Evolutionary conservation across 2,888 invertebrate genomes (phyloP), one percentile per base, ranked within the genome.

Genomic region (Azorinus chamasolen): DNA sequence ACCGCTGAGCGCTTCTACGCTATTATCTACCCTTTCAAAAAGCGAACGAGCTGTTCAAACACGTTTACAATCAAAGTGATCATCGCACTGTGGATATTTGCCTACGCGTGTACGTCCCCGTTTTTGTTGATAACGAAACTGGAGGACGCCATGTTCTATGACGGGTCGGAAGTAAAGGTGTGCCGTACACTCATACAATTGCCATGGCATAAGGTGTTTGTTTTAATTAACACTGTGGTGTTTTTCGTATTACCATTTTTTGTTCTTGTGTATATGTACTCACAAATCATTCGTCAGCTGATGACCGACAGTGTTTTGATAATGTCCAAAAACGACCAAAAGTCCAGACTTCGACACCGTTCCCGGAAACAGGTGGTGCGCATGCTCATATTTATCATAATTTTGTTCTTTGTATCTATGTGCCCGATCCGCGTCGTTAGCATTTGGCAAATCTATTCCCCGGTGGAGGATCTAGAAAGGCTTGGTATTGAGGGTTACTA

Each of bases 1-100:
- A 97, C 97, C 0, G 97, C 97, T 93, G 98, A 98, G 93, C 95
- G 96, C 2, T 96, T 96, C 94, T 96, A 96, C 93, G 98, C 97
- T 81, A 98, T 98, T 91, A 97, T 97, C 93, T 96, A 97, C 91
- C 98, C 98, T 0, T 94, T 98, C 55, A 76, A 69, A 87, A 97
- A 97, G 12, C 91, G 91, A 51, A 92, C 93, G 80, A 91, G 91
- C 41, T 92, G 93, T 82, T 93, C 92, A 2, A 89, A 90, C 45
- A 88, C 90, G 25, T 76, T 92, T 20, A 93, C 93, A 1, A 74
- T 92, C 18, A 85, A 89, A 25, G 89, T 93, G 59, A 78, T 78
- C 20, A 39, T 69, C 20, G 84, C 83, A 14, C 84, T 93, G 18
- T 93, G 93, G 93, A 65, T 92, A 37, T 57, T 91, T 18, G 92